Conservation (phyloP, 2,888 invertebrate genomes). For the Matsumyia berberina region DNA sequence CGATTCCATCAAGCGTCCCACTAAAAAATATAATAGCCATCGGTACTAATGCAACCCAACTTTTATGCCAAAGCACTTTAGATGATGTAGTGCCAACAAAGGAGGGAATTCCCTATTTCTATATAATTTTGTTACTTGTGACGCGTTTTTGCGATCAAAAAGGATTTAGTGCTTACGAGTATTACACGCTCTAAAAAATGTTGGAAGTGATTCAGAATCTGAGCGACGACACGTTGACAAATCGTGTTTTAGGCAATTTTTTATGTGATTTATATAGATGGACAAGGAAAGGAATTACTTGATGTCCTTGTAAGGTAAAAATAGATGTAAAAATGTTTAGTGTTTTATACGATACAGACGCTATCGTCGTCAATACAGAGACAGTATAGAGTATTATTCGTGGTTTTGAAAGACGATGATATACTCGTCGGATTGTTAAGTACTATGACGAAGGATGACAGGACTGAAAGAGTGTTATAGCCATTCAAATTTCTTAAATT, state of each 20-base stretch:
- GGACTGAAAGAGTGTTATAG: too few relatives aligned
- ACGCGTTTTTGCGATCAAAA: constrained; percentile 12
- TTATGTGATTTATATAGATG: constrained; percentile 10
- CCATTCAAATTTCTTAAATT: too few relatives aligned
- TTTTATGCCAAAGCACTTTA: constrained; percentile 21
- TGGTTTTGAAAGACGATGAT: background rate
- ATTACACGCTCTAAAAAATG: background rate
- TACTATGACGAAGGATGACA: too few relatives aligned
- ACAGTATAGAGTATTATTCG: background rate
- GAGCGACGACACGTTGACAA: constrained; percentile 7
- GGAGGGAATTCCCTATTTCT: constrained; percentile 10
- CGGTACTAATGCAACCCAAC: background rate
- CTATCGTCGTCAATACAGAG: background rate
- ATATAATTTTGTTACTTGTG: constrained; percentile 2
- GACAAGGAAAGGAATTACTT: background rate
- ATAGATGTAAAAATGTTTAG: background rate
- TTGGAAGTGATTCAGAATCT: background rate
- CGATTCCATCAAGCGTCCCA: constrained; percentile 10
- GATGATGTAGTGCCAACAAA: constrained; percentile 21
- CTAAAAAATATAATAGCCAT: constrained; percentile 24
- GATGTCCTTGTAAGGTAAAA: constrained; percentile 1
- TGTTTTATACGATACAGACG: background rate
- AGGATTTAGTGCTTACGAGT: constrained; percentile 25
- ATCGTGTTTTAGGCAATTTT: constrained; percentile 24
- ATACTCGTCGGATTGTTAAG: background rate